These are phyloP conservation scores for Tetranychus cinnabarinus DNA, from an alignment of 1,140 invertebrate genomes.

Conservation along the genomic window DNA sequence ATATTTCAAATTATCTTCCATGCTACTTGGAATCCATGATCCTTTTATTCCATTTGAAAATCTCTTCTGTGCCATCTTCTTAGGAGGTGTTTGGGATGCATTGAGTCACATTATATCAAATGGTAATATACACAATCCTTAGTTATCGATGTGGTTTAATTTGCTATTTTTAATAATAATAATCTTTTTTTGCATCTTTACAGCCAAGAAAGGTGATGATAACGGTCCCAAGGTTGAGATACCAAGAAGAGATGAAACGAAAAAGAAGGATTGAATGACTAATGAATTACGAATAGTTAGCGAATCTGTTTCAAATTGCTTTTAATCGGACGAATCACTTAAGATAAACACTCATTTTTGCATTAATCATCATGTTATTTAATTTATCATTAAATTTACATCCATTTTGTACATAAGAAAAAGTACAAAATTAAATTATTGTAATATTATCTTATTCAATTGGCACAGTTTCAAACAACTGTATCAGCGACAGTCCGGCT, in stretches of 20 bases:
- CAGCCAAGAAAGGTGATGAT: constrained; percentile 2
- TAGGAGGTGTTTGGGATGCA: constrained; percentile 94
- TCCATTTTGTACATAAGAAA: too few relatives aligned
- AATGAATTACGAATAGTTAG: too few relatives aligned
- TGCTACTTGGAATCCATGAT: constrained; percentile 87
- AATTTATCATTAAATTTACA: too few relatives aligned
- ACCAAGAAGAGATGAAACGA: background rate
- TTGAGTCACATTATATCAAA: constrained; percentile 9
- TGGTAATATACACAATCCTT: too few relatives aligned
- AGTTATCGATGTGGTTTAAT: constrained; percentile 13
- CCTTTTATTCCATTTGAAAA: constrained; percentile 97
- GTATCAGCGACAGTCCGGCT: too few relatives aligned
- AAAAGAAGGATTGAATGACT: background rate
- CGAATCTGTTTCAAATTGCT: too few relatives aligned
- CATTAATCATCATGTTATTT: too few relatives aligned
- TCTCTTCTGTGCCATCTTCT: constrained; percentile 85
- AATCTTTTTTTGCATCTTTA: background rate
- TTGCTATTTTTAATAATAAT: background rate
- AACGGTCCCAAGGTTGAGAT: background rate
- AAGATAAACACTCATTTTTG: too few relatives aligned
- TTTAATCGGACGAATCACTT: too few relatives aligned
- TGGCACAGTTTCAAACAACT: too few relatives aligned
- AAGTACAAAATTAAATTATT: too few relatives aligned
- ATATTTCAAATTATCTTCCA: constrained; percentile 92
- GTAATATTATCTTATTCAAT: too few relatives aligned